Conservation (phyloP, 2,113 vertebrate species). For the Pogonocichla stellata region DNA sequence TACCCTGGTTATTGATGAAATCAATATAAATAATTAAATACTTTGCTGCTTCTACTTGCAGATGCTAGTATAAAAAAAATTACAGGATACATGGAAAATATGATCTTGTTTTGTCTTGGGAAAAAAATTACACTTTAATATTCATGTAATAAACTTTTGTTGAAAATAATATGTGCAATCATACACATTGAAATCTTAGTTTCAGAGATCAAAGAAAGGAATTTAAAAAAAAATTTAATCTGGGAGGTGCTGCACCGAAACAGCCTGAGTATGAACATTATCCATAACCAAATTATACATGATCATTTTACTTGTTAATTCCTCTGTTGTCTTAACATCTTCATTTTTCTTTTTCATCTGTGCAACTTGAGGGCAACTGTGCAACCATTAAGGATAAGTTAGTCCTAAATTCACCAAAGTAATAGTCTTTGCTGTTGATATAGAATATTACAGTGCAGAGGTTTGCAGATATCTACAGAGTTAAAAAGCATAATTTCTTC, state of each 20-base stretch:
- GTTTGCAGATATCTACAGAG: not conserved
- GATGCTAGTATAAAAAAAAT: not conserved
- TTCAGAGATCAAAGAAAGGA: not conserved
- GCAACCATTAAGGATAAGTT: not conserved
- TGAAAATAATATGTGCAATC: not conserved
- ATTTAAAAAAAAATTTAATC: not conserved
- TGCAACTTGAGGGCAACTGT: not conserved
- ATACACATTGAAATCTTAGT: not conserved
- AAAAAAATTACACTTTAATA: not conserved
- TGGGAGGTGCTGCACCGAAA: fast-evolving
- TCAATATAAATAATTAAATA: not conserved
- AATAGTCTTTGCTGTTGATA: not conserved
- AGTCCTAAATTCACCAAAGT: not conserved
- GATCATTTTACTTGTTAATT: not conserved
- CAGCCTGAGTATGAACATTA: not conserved
- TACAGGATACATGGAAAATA: not conserved
- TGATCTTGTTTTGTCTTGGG: not conserved
- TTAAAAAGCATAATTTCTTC: not conserved
- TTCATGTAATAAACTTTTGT: not conserved
- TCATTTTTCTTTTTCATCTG: not conserved
- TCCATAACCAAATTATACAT: not conserved
- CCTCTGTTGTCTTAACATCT: not conserved
- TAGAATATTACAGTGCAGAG: not conserved
- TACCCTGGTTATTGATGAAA: not conserved
- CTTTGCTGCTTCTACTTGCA: not conserved